Conservation (phyloP, 1,140 invertebrate genomes). For the Rhagoletis zephyria region DNA sequence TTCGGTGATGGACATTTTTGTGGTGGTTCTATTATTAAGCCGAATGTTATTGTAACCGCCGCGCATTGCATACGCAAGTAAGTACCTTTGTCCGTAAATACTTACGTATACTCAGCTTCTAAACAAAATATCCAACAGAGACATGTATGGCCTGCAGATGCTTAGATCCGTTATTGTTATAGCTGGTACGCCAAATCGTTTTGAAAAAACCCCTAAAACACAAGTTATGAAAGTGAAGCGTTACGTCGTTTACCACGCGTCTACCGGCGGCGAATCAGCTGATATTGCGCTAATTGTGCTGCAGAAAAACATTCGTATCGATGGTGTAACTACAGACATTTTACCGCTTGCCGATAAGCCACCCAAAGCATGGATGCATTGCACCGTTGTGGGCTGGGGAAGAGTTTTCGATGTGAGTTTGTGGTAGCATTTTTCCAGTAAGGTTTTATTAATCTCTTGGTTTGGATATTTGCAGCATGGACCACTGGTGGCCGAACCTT, state of each 20-base stretch:
- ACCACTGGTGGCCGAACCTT: neutral
- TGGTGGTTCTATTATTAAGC: neutral
- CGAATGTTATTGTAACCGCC: neutral
- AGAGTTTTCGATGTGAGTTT: constrained; percentile 1
- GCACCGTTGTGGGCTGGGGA: neutral
- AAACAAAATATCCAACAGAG: neutral
- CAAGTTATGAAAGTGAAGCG: constrained; percentile 39
- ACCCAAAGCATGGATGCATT: neutral
- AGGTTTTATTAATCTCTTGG: neutral
- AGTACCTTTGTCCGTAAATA: neutral
- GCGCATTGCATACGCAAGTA: neutral
- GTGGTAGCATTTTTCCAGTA: neutral
- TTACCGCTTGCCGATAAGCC: neutral
- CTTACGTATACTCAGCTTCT: neutral
- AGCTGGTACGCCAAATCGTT: constrained; percentile 22
- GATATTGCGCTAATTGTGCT: constrained; percentile 21
- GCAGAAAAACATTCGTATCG: neutral
- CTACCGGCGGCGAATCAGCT: neutral
- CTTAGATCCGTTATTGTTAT: neutral
- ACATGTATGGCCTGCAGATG: neutral
- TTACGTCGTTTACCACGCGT: neutral
- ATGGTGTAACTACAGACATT: constrained; percentile 12
- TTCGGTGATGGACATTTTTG: constrained; percentile 29
- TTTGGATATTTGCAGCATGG: neutral
- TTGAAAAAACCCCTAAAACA: neutral